A percentile compares a stretch with the other conserved stretches of the same genome.
Evolutionary conservation across 2,797 vertebrate species (phyloP).

Genomic region (Chloroceryle amazona): DNA sequence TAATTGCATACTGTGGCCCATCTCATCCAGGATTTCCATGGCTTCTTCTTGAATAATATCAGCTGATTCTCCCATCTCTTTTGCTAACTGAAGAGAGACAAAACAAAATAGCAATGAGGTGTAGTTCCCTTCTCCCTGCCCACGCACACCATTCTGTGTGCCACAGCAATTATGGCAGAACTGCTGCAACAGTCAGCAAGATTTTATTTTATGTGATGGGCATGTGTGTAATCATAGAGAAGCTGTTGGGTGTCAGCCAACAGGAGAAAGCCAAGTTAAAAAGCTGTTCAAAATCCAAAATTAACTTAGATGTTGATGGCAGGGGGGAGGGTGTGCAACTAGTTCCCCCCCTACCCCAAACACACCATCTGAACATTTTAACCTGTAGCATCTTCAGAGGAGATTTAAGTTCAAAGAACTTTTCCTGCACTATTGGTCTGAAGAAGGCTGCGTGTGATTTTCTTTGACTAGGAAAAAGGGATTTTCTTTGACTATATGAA

Average conservation of each 20-base stretch:
- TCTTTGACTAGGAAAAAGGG: background rate
- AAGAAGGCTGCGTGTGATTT: background rate
- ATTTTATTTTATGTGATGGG: background rate
- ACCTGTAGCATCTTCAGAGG: background rate
- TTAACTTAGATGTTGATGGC: background rate
- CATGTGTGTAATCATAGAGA: background rate
- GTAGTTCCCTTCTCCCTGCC: background rate
- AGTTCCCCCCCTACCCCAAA: background rate
- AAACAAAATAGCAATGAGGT: background rate
- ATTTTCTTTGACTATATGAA: background rate
- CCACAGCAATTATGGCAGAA: background rate
- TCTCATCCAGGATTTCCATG: slow-evolving; percentile 91
- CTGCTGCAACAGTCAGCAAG: background rate
- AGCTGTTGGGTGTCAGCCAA: background rate
- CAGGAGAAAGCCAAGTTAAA: background rate
- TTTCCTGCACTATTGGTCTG: background rate
- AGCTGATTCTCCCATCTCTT: slow-evolving; percentile 82
- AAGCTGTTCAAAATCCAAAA: background rate
- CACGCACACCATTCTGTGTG: background rate
- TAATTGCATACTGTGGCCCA: slow-evolving; percentile 92
- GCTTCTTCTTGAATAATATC: slow-evolving; percentile 90
- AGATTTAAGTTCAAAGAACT: background rate
- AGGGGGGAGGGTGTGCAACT: rapidly evolving
- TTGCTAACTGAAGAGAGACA: slow-evolving; percentile 84
- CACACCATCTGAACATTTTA: background rate